phyloP scores from a whole-genome alignment of 1,140 invertebrate genomes.

The Dolichoris vasculosae region DNA sequence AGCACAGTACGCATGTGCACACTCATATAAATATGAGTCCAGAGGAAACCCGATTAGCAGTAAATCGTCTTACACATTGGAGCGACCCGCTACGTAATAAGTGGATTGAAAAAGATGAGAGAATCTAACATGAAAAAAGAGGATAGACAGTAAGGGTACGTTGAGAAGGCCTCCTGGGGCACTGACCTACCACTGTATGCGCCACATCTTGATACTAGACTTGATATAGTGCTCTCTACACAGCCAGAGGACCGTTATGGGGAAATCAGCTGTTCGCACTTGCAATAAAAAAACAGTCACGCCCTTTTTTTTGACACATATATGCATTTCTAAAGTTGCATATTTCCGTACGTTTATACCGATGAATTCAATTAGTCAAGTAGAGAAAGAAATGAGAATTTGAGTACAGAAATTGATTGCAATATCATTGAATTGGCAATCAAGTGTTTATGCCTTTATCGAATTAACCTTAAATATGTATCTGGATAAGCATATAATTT shows the following conservation, averaged over 20 bases:
- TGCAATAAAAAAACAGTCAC: slow-evolving; percentile 43
- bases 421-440: background rate
- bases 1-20: background rate
- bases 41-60: slow-evolving; percentile 29
- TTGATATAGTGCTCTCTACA: background rate
- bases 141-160: slow-evolving; percentile 32
- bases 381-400: background rate
- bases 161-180: slow-evolving; percentile 59
- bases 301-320: slow-evolving; percentile 11
- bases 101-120: background rate
- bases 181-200: slow-evolving; percentile 66
- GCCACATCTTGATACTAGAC: slow-evolving; percentile 25
- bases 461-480: background rate
- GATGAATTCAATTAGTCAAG: slow-evolving; percentile 49
- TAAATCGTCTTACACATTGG: slow-evolving; percentile 7
- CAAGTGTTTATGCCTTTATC: background rate
- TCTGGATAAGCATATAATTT: no score
- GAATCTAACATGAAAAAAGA: background rate
- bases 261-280: slow-evolving; percentile 54
- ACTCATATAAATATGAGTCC: background rate
- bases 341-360: background rate
- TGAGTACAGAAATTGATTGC: slow-evolving; percentile 22
- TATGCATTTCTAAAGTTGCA: background rate
- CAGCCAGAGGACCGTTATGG: slow-evolving; percentile 46
- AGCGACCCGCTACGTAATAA: background rate